Conservation (phyloP, 2,113 vertebrate genomes). For the Chaetops frenatus region DNA sequence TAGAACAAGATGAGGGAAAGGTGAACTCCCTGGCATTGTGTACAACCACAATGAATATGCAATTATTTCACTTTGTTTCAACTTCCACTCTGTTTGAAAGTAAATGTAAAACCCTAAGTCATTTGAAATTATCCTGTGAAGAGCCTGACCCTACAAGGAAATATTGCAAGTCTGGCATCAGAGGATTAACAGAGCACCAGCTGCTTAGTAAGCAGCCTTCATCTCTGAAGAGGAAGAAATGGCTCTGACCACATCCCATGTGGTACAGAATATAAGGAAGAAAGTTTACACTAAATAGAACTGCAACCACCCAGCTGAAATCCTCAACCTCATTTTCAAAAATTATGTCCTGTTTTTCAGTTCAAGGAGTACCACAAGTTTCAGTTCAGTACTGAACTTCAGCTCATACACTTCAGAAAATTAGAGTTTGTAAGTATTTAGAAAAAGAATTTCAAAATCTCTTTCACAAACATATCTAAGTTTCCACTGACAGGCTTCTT, state of each 20-base stretch:
- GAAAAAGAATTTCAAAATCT: background rate
- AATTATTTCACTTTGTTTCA: background rate
- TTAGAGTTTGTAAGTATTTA: background rate
- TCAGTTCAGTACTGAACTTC: background rate
- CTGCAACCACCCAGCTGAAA: background rate
- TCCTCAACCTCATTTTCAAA: background rate
- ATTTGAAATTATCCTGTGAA: background rate
- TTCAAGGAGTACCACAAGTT: background rate
- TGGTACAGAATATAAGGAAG: background rate
- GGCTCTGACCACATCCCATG: background rate
- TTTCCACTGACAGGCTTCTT: background rate
- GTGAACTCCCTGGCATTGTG: background rate
- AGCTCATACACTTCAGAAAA: background rate
- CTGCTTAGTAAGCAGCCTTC: background rate
- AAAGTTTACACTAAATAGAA: background rate
- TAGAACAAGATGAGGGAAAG: background rate
- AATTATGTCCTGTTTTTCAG: background rate
- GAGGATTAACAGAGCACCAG: background rate
- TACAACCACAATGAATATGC: background rate
- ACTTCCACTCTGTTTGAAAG: background rate
- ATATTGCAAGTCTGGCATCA: background rate
- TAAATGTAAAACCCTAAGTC: background rate
- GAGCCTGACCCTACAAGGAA: background rate
- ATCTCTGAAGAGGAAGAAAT: background rate
- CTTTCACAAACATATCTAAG: background rate